These are phyloP conservation scores for Germaria angustata DNA, from an alignment of 2,888 invertebrate genomes.

Conservation along the genomic window DNA sequence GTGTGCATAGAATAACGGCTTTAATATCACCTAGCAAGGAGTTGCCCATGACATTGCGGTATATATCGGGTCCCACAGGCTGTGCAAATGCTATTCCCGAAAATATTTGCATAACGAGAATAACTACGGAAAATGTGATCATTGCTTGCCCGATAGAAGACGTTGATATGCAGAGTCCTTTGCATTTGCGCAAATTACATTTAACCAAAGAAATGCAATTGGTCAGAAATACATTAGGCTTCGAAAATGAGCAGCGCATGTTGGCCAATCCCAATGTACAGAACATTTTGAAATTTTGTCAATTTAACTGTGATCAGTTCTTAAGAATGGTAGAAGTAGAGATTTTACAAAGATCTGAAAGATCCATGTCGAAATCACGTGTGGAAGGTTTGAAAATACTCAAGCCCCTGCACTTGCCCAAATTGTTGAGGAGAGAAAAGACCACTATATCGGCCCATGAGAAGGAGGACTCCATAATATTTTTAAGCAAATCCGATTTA, in stretches of 20 bases:
- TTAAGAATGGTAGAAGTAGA: constrained; percentile 78
- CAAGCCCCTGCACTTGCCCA: constrained; percentile 80
- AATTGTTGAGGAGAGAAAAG: constrained; percentile 78
- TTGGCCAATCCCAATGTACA: constrained; percentile 79
- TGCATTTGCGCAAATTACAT: constrained; percentile 81
- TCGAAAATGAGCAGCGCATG: constrained; percentile 80
- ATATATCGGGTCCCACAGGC: constrained; percentile 77
- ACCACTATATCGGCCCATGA: constrained; percentile 81
- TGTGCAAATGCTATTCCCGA: constrained; percentile 77
- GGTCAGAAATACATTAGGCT: constrained; percentile 77
- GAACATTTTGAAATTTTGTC: constrained; percentile 79
- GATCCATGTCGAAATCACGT: constrained; percentile 80
- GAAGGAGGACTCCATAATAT: constrained; percentile 85
- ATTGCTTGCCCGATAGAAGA: constrained; percentile 82
- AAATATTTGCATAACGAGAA: constrained; percentile 76
- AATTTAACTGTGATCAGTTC: constrained; percentile 80
- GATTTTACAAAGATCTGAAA: constrained; percentile 78
- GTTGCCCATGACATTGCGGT: constrained; percentile 77
- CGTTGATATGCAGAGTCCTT: constrained; percentile 79
- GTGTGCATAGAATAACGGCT: constrained; percentile 78
- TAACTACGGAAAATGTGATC: constrained; percentile 78
- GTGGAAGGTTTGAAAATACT: constrained; percentile 82
- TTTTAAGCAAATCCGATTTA: constrained; percentile 84
- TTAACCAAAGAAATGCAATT: constrained; percentile 79
- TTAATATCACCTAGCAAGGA: constrained; percentile 75